Conservation (phyloP, 37 sponge, comb jelly and placozoan species). For the Aplysina aerophoba region DNA sequence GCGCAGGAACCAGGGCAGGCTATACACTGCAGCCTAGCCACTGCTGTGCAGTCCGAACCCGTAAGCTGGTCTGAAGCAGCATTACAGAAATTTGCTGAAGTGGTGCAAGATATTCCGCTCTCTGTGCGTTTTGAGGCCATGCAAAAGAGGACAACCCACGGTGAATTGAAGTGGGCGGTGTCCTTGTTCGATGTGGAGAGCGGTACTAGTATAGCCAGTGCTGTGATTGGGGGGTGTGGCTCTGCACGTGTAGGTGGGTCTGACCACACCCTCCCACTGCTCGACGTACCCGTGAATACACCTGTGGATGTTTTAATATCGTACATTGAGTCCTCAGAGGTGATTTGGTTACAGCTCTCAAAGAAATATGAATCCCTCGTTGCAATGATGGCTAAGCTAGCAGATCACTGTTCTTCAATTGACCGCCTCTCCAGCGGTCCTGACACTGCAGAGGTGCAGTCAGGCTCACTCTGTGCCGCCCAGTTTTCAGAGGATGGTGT, state of each 20-base stretch:
- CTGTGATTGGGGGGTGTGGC: background rate
- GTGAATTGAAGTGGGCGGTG: constrained; percentile 16
- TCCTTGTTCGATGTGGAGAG: background rate
- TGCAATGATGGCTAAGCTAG: constrained; percentile 38
- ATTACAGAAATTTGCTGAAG: no score
- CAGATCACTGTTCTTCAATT: background rate
- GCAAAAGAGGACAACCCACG: background rate
- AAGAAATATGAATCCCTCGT: background rate
- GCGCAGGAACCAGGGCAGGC: constrained; percentile 43
- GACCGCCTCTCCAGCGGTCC: constrained; percentile 14
- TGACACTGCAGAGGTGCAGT: background rate
- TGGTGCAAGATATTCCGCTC: background rate
- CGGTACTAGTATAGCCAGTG: background rate
- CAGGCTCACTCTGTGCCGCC: background rate
- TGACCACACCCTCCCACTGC: background rate
- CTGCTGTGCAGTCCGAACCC: no score
- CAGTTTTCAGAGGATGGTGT: constrained; percentile 64
- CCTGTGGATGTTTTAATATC: constrained; percentile 33
- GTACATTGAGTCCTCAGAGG: constrained; percentile 29
- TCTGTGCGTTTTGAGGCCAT: background rate
- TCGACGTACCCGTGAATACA: background rate
- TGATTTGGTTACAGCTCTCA: constrained; percentile 56
- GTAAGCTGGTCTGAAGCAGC: no score
- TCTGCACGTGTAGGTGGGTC: background rate
- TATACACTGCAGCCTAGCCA: constrained; percentile 34